Conservation (phyloP, 37 sponge, comb jelly and placozoan genomes). For the Aphrocallistes beatrix region DNA sequence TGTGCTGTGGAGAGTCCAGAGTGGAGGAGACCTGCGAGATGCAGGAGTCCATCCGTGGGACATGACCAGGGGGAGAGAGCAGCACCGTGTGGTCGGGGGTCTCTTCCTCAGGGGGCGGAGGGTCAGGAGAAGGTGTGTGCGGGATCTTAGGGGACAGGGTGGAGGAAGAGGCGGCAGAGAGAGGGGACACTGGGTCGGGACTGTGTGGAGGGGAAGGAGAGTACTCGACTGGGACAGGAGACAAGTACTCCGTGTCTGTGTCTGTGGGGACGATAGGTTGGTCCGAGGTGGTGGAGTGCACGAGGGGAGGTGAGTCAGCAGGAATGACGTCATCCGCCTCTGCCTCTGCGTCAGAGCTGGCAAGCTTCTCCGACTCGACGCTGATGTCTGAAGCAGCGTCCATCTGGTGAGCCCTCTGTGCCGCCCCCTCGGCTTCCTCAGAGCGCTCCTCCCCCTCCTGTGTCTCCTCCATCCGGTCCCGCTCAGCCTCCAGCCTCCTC, state of each 20-base stretch:
- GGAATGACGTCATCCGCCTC: neutral
- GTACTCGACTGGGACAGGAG: slow-evolving; percentile 1
- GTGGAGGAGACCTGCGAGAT: neutral
- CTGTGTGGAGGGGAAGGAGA: neutral
- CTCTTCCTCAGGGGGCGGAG: neutral
- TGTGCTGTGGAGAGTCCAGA: neutral
- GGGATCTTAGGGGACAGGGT: neutral
- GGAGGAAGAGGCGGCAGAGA: slow-evolving; percentile 4
- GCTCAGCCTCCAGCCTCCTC: neutral
- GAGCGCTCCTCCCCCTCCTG: neutral
- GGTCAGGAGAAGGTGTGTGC: neutral
- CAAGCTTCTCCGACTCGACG: neutral
- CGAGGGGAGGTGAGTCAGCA: neutral
- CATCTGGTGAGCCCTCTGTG: neutral
- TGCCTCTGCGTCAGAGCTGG: neutral
- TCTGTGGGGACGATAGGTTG: neutral
- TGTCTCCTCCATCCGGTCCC: neutral
- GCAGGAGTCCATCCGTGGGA: neutral
- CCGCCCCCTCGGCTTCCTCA: neutral
- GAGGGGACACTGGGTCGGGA: neutral
- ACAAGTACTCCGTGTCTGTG: neutral
- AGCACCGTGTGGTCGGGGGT: neutral
- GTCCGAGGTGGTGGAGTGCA: slow-evolving; percentile 9
- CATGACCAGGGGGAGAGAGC: neutral
- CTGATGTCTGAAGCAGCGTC: neutral